These are phyloP conservation scores for Margaritifera margaritifera DNA, from an alignment of 2,888 invertebrate species.

Conservation along the genomic window DNA sequence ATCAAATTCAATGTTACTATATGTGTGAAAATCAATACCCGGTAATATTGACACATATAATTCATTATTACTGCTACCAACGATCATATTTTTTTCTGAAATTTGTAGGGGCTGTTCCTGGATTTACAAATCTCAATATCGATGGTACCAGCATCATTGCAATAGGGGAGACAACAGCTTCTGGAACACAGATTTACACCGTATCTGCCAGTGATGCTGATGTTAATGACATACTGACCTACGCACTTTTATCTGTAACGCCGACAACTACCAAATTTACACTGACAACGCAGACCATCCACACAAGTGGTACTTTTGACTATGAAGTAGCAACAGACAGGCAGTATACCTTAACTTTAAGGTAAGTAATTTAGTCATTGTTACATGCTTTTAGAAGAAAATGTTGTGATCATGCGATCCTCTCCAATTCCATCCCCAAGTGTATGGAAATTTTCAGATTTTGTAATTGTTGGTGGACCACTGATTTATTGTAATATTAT, in stretches of 20 bases:
- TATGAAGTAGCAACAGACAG: slow-evolving; percentile 14
- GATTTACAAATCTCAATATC: slow-evolving; percentile 6
- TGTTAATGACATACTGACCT: slow-evolving; percentile 7
- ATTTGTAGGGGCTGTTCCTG: slow-evolving; percentile 16
- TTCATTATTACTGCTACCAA: too few species aligned
- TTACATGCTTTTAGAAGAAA: too few species aligned
- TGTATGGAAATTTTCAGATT: too few species aligned
- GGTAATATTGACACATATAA: too few species aligned
- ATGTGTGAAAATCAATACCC: too few species aligned
- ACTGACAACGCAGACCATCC: slow-evolving; percentile 6
- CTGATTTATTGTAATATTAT: too few species aligned
- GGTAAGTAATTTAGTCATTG: slow-evolving; percentile 1
- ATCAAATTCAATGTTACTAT: too few species aligned
- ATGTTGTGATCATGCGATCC: too few species aligned
- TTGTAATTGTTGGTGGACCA: too few species aligned
- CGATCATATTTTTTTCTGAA: too few species aligned
- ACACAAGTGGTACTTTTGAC: slow-evolving; percentile 19
- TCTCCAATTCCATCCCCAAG: too few species aligned
- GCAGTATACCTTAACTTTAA: slow-evolving; percentile 14
- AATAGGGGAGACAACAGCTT: slow-evolving; percentile 11
- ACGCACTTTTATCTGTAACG: slow-evolving; percentile 8
- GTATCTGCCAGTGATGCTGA: slow-evolving; percentile 14
- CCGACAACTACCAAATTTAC: slow-evolving; percentile 16
- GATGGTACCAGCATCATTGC: slow-evolving; percentile 7
- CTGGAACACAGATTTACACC: slow-evolving; percentile 11